A percentile compares a stretch with the other conserved stretches of the same genome.
Evolutionary conservation across 2,888 invertebrate species (phyloP).

Genomic region (Microdon myrmicae): DNA sequence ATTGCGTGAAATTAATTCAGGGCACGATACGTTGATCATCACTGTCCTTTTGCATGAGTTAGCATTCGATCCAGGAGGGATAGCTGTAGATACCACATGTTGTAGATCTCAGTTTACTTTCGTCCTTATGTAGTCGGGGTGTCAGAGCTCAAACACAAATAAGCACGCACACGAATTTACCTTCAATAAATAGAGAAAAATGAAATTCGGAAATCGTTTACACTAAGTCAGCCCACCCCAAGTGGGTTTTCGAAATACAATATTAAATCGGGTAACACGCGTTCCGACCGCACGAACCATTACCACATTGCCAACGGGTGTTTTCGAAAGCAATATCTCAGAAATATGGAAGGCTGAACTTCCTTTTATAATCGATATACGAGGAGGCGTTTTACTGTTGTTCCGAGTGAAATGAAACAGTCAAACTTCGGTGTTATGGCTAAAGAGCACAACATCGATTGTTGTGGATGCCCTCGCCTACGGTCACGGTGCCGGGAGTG

Average conservation of each 20-base stretch:
- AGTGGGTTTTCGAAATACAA: constrained; percentile 28
- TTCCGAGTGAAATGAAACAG: too few species aligned
- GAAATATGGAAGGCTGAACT: constrained; percentile 23
- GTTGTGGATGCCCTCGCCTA: too few species aligned
- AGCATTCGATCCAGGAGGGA: too few species aligned
- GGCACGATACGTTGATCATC: constrained; percentile 25
- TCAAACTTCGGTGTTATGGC: too few species aligned
- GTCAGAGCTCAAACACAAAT: not conserved
- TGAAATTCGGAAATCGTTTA: constrained; percentile 25
- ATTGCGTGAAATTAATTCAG: constrained; percentile 32
- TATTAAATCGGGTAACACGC: constrained; percentile 33
- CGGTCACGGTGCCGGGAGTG: too few species aligned
- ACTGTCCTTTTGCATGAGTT: constrained; percentile 3
- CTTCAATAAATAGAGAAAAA: too few species aligned
- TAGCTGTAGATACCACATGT: not conserved
- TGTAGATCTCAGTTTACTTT: not conserved
- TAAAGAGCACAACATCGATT: too few species aligned
- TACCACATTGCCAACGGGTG: constrained; percentile 28
- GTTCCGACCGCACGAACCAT: constrained; percentile 22
- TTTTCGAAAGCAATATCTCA: constrained; percentile 20
- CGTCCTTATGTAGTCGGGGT: constrained; percentile 1
- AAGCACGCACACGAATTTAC: constrained; percentile 6
- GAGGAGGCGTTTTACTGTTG: not conserved
- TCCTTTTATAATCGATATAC: constrained; percentile 11
- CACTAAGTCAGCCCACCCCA: constrained; percentile 21